Percentiles rank a stretch among this genome's conserved stretches.
These are phyloP conservation scores for Cephus pygmeus DNA, from an alignment of 2,888 invertebrate species.

Conservation along the genomic window DNA sequence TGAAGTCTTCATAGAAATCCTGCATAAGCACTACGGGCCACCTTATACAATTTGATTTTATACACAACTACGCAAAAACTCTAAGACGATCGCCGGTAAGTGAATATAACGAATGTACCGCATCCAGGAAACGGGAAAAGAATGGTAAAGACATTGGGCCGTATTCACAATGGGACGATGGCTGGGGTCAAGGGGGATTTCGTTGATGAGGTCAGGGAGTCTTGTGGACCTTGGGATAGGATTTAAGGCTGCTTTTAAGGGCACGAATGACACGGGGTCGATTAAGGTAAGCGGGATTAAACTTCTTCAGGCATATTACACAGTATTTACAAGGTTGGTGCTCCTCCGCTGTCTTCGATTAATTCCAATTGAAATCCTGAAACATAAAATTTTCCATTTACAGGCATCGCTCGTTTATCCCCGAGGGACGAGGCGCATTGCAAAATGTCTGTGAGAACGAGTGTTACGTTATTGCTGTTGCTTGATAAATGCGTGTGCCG, in stretches of 20 bases:
- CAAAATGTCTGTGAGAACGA: background rate
- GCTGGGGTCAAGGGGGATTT: background rate
- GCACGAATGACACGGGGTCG: background rate
- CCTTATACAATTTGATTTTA: slow-evolving; percentile 45
- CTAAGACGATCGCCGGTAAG: slow-evolving; percentile 8
- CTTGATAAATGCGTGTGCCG: background rate
- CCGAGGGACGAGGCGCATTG: background rate
- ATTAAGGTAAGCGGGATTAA: background rate
- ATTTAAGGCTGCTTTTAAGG: background rate
- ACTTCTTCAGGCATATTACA: slow-evolving; percentile 59
- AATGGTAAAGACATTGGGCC: slow-evolving; percentile 28
- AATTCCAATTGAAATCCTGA: slow-evolving; percentile 53
- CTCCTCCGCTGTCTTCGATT: slow-evolving; percentile 35
- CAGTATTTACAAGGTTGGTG: slow-evolving; percentile 58
- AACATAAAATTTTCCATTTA: slow-evolving; percentile 28
- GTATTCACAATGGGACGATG: slow-evolving; percentile 26
- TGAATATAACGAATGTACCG: background rate
- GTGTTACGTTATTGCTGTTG: background rate
- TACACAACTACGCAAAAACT: slow-evolving; percentile 35
- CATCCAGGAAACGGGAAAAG: slow-evolving; percentile 10
- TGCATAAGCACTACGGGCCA: slow-evolving; percentile 45
- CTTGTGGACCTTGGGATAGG: background rate
- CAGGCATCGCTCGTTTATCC: background rate
- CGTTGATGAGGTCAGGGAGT: background rate
- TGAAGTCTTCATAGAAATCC: slow-evolving; percentile 10